phyloP scores from a whole-genome alignment of 1,140 invertebrate genomes.

The Drosophila orena region DNA sequence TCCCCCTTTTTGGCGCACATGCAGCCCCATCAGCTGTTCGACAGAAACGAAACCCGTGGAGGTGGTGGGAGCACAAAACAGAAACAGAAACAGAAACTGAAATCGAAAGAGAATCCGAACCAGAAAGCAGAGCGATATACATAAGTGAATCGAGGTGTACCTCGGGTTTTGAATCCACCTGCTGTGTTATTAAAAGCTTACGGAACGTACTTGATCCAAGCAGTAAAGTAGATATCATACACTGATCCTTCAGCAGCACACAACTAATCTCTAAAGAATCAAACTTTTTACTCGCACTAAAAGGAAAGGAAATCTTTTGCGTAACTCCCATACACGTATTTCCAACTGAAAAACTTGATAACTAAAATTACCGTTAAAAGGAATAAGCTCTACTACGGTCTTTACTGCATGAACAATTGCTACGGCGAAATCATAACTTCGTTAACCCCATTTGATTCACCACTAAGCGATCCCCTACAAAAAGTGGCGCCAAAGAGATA shows the following conservation, averaged over 20 bases:
- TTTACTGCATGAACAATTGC: background rate
- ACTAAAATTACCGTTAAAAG: background rate
- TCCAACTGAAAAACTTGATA: too few species aligned
- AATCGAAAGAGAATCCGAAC: slow-evolving; percentile 11
- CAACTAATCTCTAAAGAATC: background rate
- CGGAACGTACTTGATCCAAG: too few species aligned
- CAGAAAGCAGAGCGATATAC: slow-evolving; percentile 13
- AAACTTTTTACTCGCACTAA: background rate
- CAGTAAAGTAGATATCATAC: background rate
- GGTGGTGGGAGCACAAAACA: background rate
- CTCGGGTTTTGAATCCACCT: background rate
- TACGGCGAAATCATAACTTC: background rate
- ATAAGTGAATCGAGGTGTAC: slow-evolving; percentile 2
- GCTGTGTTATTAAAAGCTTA: too few species aligned
- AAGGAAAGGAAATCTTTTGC: too few species aligned
- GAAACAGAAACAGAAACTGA: slow-evolving; percentile 12
- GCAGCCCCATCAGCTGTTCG: slow-evolving; percentile 48
- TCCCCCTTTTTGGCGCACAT: slow-evolving; percentile 22
- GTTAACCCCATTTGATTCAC: background rate
- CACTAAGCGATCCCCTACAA: background rate
- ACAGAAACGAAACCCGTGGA: slow-evolving; percentile 17
- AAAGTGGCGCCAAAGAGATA: slow-evolving; percentile 13
- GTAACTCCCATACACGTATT: background rate
- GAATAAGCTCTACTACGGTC: background rate
- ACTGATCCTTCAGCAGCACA: background rate